Evolutionary conservation across 2,888 invertebrate genomes (phyloP), one percentile per base, ranked within the genome.

Genomic region (Tricholauxania praeusta): DNA sequence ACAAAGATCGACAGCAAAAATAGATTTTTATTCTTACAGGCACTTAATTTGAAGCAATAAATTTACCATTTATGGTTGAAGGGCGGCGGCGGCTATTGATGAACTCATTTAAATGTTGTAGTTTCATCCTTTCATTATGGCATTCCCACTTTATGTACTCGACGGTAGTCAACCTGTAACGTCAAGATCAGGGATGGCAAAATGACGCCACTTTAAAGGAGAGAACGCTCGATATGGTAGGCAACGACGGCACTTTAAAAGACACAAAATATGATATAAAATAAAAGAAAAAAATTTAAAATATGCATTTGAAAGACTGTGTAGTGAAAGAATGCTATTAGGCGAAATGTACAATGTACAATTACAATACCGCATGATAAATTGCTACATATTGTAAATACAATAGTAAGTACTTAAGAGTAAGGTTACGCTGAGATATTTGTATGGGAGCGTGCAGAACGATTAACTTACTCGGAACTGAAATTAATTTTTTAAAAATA

Each of bases 31-130:
- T 53, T 15, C 39, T 10, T 10, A 39, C 15, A 70, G 19, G 63
- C 70, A 70, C 70, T 70, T 70, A 70, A 70, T 70, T 63, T 19
- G 48, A 62, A 52, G 39, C 39, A 62, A 69, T 69, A 62, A 62
- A 62, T 69, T 62, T 51, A 51, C 51, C 69, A 52, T 69, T 47
- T 60, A 28, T 48, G 57, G 59, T 17, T 49, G 68, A 48, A 8
- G 15, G 14, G 64, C 64, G 64, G 64, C 39, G 2, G 39, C 64
- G 15, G 28, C 51, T 51, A 28, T 22, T 22, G 48, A 15, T 51
- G 62, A 39, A 52, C 62, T 60, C 69, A 52, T 32, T 49, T 48
- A 8, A 68, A 59, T 59, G n/a, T n/a, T 28, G 19, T 14, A n/a
- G 22, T 67, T 15, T 57, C 62, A 70, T 70, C 62, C 70, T 70